Conservation (phyloP, 1,140 invertebrate species). For the Pseudomyrmex flavicornis region DNA sequence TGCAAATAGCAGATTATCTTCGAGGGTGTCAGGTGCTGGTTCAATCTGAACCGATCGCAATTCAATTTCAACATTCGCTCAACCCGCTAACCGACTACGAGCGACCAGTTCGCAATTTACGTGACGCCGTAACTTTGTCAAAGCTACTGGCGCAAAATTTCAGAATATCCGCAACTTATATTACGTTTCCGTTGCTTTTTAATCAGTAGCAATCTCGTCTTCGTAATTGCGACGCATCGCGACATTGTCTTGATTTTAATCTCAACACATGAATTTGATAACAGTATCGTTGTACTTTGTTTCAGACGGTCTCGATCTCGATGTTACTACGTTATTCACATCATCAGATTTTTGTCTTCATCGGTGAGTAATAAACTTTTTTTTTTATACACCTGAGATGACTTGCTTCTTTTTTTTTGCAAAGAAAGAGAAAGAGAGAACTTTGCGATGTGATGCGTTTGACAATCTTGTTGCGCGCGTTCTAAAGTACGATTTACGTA, state of each 20-base stretch:
- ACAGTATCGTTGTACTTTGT: constrained; percentile 81
- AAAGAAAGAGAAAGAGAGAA: neutral
- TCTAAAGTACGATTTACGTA: too few relatives aligned
- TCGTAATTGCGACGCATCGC: constrained; percentile 12
- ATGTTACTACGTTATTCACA: constrained; percentile 99
- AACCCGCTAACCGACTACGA: constrained; percentile 73
- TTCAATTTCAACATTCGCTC: constrained; percentile 77
- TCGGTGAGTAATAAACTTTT: constrained; percentile 89
- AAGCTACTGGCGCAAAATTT: constrained; percentile 59
- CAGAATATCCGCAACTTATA: constrained; percentile 44
- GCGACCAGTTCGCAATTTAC: constrained; percentile 65
- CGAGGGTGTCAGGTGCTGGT: constrained; percentile 76
- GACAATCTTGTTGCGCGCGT: too few relatives aligned
- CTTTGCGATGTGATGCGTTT: too few relatives aligned
- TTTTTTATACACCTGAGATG: neutral
- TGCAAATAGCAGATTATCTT: constrained; percentile 76
- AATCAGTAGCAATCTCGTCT: constrained; percentile 8
- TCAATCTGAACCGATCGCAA: constrained; percentile 74
- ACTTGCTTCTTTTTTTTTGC: neutral
- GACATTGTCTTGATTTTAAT: constrained; percentile 1
- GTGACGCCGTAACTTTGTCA: constrained; percentile 60
- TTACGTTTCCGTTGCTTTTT: constrained; percentile 31
- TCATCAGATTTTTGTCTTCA: constrained; percentile 99
- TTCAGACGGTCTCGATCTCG: constrained; percentile 98
- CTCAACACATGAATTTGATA: constrained; percentile 4